Evolutionary conservation across 2,797 vertebrate species (phyloP).

Genomic region (Sphaeramia orbicularis): DNA sequence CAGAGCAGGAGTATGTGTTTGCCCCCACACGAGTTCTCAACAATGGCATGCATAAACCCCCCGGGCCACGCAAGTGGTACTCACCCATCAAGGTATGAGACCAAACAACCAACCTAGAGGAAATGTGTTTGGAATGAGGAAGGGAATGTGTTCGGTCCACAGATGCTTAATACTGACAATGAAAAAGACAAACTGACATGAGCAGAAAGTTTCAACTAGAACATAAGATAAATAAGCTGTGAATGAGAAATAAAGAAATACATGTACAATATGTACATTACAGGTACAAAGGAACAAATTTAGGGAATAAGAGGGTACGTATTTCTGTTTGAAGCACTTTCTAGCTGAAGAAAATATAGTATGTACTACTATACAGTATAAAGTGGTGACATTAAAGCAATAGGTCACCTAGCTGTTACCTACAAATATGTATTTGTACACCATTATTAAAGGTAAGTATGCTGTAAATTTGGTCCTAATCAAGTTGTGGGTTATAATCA

Average conservation of each 20-base stretch:
- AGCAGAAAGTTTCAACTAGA: constrained; percentile 1
- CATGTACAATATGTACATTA: too few species aligned
- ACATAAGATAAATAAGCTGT: constrained; percentile 9
- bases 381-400: too few species aligned
- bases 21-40: constrained; percentile 88
- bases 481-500: too few species aligned
- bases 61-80: constrained; percentile 92
- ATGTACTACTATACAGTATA: too few species aligned
- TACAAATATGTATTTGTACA: too few species aligned
- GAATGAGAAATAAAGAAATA: neutral
- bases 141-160: neutral
- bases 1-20: constrained; percentile 91
- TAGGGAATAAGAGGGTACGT: too few species aligned
- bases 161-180: constrained; percentile 6
- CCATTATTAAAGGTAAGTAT: too few species aligned
- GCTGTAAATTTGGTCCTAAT: too few species aligned
- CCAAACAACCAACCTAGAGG: neutral
- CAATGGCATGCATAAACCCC: constrained; percentile 88
- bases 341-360: too few species aligned
- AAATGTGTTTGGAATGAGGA: neutral
- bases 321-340: too few species aligned
- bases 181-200: constrained; percentile 10
- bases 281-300: too few species aligned
- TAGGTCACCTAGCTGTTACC: too few species aligned
- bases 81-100: constrained; percentile 94